A percentile compares a stretch with the other conserved stretches of the same genome.
These are phyloP conservation scores for Cyprinodon brontotheroides DNA, from an alignment of 2,113 vertebrate species.

Conservation along the genomic window DNA sequence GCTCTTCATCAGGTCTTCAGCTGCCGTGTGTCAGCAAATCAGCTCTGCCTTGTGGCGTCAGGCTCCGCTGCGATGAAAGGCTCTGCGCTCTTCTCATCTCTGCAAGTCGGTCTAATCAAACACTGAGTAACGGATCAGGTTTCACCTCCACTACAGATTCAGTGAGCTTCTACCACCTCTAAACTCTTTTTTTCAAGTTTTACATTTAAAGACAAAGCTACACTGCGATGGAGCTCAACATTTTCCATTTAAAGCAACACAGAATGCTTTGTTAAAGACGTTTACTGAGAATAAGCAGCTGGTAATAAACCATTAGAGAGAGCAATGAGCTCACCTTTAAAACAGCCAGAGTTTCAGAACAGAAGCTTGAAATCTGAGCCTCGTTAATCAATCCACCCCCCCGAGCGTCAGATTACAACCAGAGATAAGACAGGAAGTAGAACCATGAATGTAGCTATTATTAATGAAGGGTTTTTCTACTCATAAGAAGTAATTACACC, in stretches of 20 bases:
- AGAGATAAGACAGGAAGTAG: constrained; percentile 8
- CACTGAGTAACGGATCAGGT: constrained; percentile 52
- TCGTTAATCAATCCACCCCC: constrained; percentile 44
- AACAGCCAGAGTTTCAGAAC: constrained; percentile 21
- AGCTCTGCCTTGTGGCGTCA: constrained; percentile 36
- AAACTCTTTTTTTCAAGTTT: too few relatives aligned
- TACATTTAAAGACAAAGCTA: not conserved
- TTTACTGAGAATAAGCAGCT: too few relatives aligned
- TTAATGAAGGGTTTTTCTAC: too few relatives aligned
- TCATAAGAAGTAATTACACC: too few relatives aligned
- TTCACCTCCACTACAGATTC: constrained; percentile 16
- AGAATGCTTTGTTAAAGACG: not conserved
- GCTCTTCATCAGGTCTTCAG: constrained; percentile 50
- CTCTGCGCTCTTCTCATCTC: constrained; percentile 37
- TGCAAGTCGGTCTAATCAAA: constrained; percentile 61
- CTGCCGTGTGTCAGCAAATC: constrained; percentile 53
- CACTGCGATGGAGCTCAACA: not conserved
- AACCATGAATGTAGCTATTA: too few relatives aligned
- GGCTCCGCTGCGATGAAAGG: constrained; percentile 40
- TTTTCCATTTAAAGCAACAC: not conserved
- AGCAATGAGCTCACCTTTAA: constrained; percentile 12
- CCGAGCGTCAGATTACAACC: constrained; percentile 58
- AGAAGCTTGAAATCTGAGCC: constrained; percentile 64
- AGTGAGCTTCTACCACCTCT: not conserved
- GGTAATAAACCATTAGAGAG: constrained; percentile 15